phyloP scores from a whole-genome alignment of 2,797 vertebrate species.

The Acipenser transmontanus region DNA sequence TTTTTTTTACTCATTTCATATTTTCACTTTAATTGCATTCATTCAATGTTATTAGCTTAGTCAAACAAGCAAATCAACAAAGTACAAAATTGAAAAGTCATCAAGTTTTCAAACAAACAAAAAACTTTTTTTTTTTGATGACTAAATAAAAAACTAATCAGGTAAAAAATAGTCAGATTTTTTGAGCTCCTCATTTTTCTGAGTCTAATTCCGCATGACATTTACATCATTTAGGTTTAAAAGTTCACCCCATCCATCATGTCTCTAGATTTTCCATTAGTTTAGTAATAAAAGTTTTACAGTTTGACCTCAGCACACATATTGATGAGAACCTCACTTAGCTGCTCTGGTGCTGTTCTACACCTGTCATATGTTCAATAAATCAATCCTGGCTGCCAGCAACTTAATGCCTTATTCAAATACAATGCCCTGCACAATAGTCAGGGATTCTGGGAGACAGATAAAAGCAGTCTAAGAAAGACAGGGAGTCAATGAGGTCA shows the following conservation, averaged over 20 bases:
- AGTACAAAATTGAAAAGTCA: background rate
- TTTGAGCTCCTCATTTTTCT: background rate
- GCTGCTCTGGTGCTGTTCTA: slow-evolving; percentile 20
- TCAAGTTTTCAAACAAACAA: background rate
- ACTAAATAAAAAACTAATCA: background rate
- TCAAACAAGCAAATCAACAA: background rate
- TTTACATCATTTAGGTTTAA: background rate
- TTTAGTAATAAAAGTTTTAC: slow-evolving; percentile 18
- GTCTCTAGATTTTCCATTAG: slow-evolving; percentile 13
- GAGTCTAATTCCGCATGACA: background rate
- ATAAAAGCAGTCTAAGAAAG: slow-evolving; percentile 21
- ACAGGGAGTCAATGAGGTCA: background rate
- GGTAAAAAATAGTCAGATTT: background rate
- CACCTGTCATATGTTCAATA: slow-evolving; percentile 14
- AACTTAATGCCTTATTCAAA: slow-evolving; percentile 18
- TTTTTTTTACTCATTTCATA: too few species aligned
- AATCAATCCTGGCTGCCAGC: slow-evolving; percentile 21
- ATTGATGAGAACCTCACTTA: slow-evolving; percentile 20
- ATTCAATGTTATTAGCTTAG: background rate
- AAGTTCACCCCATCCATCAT: background rate
- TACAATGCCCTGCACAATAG: background rate
- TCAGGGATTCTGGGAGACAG: slow-evolving; percentile 12
- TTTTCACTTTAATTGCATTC: background rate
- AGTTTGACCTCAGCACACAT: slow-evolving; percentile 9
- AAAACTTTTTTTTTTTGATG: background rate